Evolutionary conservation across 2,113 vertebrate species (phyloP).

Genomic region (Formicarius rufipectus): DNA sequence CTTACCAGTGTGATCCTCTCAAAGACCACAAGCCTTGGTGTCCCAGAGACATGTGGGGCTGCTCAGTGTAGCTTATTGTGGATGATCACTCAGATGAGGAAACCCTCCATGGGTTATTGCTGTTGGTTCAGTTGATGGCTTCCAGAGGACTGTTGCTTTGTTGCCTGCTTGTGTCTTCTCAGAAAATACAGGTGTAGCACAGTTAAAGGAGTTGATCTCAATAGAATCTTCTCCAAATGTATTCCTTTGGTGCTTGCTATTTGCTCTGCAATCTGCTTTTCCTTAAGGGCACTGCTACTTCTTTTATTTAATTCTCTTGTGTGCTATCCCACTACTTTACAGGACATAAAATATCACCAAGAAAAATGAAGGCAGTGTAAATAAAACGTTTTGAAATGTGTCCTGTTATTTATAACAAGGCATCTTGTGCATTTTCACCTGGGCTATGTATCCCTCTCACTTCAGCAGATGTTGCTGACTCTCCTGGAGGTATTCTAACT

Average conservation of each 20-base stretch:
- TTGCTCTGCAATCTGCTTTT: not conserved
- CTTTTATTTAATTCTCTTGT: not conserved
- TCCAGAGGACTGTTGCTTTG: not conserved
- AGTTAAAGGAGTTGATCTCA: not conserved
- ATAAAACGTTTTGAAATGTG: conserved; percentile 29
- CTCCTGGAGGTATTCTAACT: conserved; percentile 27
- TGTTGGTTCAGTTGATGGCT: not conserved
- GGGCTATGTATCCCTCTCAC: not conserved
- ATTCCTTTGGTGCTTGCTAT: not conserved
- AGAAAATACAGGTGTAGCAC: not conserved
- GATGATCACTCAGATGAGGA: not conserved
- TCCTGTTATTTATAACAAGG: conserved; percentile 37
- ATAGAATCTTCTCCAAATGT: not conserved
- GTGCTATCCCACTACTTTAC: not conserved
- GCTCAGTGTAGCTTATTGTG: not conserved
- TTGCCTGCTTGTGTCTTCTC: not conserved
- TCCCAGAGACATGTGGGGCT: not conserved
- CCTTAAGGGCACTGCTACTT: not conserved
- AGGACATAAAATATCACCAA: not conserved
- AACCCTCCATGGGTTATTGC: not conserved
- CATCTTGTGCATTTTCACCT: conserved; percentile 30
- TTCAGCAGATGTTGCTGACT: conserved; percentile 53
- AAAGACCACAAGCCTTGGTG: not conserved
- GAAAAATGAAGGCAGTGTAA: conserved; percentile 28
- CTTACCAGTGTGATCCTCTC: not conserved